Evolutionary conservation across 1,140 invertebrate species (phyloP).

Genomic region (Mylabris phalerata): DNA sequence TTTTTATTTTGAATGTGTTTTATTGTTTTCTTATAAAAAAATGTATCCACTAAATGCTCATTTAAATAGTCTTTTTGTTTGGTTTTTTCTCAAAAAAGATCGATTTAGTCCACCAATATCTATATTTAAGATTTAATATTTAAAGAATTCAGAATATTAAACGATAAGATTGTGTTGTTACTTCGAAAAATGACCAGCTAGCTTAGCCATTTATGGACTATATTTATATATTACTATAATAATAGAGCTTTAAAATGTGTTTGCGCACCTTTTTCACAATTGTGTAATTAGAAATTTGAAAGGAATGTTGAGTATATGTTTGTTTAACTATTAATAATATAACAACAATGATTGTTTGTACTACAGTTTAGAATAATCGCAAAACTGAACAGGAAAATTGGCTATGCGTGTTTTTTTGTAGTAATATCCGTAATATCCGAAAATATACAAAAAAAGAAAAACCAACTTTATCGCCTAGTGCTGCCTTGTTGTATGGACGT

Average conservation of each 20-base stretch:
- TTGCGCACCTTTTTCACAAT: slow-evolving; percentile 18
- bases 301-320: slow-evolving; percentile 21
- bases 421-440: too few species aligned
- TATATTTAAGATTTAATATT: slow-evolving; percentile 6
- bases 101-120: background rate
- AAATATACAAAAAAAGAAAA: too few species aligned
- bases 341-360: too few species aligned
- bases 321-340: slow-evolving; percentile 6
- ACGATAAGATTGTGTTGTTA: slow-evolving; percentile 15
- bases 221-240: background rate
- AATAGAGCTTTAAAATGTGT: slow-evolving; percentile 19
- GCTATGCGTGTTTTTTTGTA: too few species aligned
- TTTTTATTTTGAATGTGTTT: slow-evolving; percentile 20
- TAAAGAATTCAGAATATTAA: slow-evolving; percentile 1
- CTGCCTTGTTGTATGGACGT: slow-evolving; percentile 26
- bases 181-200: slow-evolving; percentile 31
- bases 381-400: too few species aligned
- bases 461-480: slow-evolving; percentile 15
- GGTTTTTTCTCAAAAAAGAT: slow-evolving; percentile 4
- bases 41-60: too few species aligned
- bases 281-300: slow-evolving; percentile 21
- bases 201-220: slow-evolving; percentile 30
- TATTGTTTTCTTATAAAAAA: slow-evolving; percentile 7
- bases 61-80: background rate
- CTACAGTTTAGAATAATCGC: too few species aligned